Evolutionary conservation across 2,797 vertebrate species (phyloP).

Genomic region (Neosalanx taihuensis): DNA sequence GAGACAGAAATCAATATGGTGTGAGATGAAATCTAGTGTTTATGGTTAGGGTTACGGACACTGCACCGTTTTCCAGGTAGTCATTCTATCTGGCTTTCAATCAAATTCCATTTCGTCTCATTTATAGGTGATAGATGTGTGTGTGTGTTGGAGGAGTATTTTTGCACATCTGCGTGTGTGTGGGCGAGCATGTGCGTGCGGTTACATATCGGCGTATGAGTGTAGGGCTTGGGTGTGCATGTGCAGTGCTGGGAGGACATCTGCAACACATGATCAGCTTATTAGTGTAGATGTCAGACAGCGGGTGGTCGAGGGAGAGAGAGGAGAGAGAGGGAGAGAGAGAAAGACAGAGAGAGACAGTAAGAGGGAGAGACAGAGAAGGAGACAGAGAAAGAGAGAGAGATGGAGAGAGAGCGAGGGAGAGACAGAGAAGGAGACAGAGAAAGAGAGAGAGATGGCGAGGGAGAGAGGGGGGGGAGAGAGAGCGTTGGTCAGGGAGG

Average conservation of each 20-base stretch:
- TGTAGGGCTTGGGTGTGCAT: conserved; percentile 29
- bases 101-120: conserved; percentile 61
- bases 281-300: neutral
- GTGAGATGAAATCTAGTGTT: conserved; percentile 44
- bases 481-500: conserved; percentile 72
- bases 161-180: conserved; percentile 23
- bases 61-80: conserved; percentile 53
- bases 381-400: neutral
- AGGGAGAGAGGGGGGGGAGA: conserved; percentile 57
- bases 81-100: conserved; percentile 48
- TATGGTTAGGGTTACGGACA: conserved; percentile 23
- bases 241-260: conserved; percentile 16
- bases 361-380: neutral
- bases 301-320: conserved; percentile 36
- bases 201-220: conserved; percentile 26
- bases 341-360: neutral
- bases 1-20: conserved; percentile 46
- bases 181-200: conserved; percentile 5
- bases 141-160: conserved; percentile 5
- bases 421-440: conserved; percentile 18
- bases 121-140: conserved; percentile 43
- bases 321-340: neutral
- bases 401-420: neutral
- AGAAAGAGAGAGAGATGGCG: neutral
- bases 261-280: conserved; percentile 89